Evolutionary conservation across 2,797 vertebrate species (phyloP).

Genomic region (Lithobates sylvaticus): DNA sequence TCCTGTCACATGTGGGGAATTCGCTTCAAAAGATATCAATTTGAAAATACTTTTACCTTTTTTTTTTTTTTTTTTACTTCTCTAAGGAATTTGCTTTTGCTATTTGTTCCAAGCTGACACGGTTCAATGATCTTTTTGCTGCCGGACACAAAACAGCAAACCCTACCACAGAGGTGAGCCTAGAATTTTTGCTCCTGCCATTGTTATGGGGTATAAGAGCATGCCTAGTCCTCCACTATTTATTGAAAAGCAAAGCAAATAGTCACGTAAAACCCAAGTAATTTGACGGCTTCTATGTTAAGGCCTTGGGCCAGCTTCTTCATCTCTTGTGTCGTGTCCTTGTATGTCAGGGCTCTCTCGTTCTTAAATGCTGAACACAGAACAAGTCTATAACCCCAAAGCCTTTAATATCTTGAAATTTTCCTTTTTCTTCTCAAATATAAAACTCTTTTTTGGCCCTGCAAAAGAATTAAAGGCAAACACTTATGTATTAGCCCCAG

Average conservation of each 20-base stretch:
- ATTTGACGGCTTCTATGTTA: conserved; percentile 72
- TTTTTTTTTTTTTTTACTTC: too few species aligned
- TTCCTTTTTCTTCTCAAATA: conserved; percentile 46
- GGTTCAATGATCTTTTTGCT: neutral
- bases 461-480: conserved; percentile 26
- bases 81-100: neutral
- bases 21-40: too few species aligned
- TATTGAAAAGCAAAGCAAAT: conserved; percentile 68
- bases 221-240: conserved; percentile 66
- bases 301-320: conserved; percentile 72
- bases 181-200: conserved; percentile 52
- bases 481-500: neutral
- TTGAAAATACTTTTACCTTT: too few species aligned
- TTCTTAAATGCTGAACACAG: conserved; percentile 66
- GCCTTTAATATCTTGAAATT: conserved; percentile 62
- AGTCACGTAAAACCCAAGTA: conserved; percentile 71
- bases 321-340: conserved; percentile 68
- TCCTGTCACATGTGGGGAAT: too few species aligned
- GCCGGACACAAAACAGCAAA: neutral
- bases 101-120: neutral
- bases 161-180: conserved; percentile 62
- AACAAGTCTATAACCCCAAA: conserved; percentile 61
- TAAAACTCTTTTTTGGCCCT: conserved; percentile 18
- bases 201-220: conserved; percentile 60
- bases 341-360: conserved; percentile 66